Conservation (phyloP, 53 echinoderm and acorn worm species). For the Holothuria scabra region DNA sequence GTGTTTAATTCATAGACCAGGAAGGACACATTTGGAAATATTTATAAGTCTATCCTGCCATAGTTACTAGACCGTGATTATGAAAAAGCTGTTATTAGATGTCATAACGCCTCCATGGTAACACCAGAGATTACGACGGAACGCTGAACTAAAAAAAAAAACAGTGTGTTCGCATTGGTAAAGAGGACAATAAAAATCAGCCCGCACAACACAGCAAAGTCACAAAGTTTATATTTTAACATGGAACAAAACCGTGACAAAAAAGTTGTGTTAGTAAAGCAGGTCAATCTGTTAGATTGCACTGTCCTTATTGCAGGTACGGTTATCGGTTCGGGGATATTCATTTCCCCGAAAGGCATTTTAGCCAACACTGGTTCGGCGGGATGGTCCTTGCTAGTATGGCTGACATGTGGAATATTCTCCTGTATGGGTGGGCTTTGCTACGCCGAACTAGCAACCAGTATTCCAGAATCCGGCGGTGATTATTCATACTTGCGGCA, state of each 20-base stretch:
- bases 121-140: no score
- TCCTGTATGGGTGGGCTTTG: slow-evolving; percentile 79
- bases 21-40: no score
- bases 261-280: slow-evolving; percentile 57
- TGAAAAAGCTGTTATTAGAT: no score
- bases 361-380: slow-evolving; percentile 68
- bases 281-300: slow-evolving; percentile 58
- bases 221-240: no score
- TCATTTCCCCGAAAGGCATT: slow-evolving; percentile 78
- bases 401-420: slow-evolving; percentile 72
- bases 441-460: slow-evolving; percentile 84
- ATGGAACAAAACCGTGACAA: not conserved
- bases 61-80: no score
- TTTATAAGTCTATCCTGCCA: no score
- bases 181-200: no score
- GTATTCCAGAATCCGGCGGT: slow-evolving; percentile 77
- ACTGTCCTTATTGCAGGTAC: slow-evolving; percentile 69
- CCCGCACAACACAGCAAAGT: no score
- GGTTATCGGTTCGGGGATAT: slow-evolving; percentile 91
- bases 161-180: no score
- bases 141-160: no score
- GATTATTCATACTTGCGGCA: slow-evolving; percentile 75
- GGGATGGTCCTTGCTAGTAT: slow-evolving; percentile 76
- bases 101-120: no score
- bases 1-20: no score